phyloP scores from a whole-genome alignment of 1,140 invertebrate species.

The Bradysia coprophila region DNA sequence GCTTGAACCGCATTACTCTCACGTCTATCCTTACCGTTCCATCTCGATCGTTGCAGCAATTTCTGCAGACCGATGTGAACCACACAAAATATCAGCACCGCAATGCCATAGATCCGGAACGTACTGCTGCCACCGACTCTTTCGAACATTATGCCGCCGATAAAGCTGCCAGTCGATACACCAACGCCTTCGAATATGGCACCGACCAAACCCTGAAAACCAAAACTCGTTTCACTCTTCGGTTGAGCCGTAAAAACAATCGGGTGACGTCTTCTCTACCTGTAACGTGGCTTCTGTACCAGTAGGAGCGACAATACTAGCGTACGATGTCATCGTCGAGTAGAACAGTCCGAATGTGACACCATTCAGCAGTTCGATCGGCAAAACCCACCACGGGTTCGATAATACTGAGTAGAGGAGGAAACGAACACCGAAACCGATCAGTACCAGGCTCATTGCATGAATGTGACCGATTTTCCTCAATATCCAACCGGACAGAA shows the following conservation, averaged over 20 bases:
- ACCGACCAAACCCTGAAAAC: constrained; percentile 53
- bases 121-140: constrained; percentile 38
- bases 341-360: constrained; percentile 79
- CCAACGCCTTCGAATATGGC: constrained; percentile 75
- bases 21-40: too few relatives aligned
- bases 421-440: constrained; percentile 55
- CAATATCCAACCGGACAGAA: constrained; percentile 58
- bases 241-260: background rate
- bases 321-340: constrained; percentile 76
- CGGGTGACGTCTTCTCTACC: constrained; percentile 20
- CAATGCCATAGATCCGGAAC: constrained; percentile 50
- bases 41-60: too few relatives aligned
- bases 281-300: constrained; percentile 74
- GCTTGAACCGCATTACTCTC: too few relatives aligned
- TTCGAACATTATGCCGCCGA: constrained; percentile 46
- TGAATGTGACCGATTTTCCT: constrained; percentile 65
- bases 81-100: constrained; percentile 37
- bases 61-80: constrained; percentile 37
- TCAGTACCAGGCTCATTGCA: constrained; percentile 64
- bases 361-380: constrained; percentile 73
- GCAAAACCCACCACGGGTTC: constrained; percentile 64
- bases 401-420: constrained; percentile 61
- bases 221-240: background rate
- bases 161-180: constrained; percentile 52
- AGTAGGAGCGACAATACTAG: constrained; percentile 63